Evolutionary conservation across 2,888 invertebrate species (phyloP), one percentile per base, ranked within the genome.

Genomic region (Lycocerus yunnanus): DNA sequence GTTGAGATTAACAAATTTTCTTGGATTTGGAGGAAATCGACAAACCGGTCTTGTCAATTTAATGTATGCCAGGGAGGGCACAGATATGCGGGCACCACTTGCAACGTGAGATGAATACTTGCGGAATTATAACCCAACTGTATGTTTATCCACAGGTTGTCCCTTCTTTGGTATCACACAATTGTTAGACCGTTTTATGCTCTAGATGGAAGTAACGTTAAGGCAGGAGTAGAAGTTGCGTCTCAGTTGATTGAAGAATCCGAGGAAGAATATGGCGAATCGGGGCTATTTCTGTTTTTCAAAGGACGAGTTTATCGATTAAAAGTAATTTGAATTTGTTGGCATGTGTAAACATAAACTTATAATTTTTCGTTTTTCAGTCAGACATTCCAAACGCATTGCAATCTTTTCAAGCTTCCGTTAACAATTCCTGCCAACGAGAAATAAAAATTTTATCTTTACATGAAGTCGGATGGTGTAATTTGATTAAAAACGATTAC

Each of bases 171-270:
- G 92, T 93, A 92, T 82, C 92, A 92, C 81, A 92, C 92, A 14
- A 91, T 92, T 59, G 90, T 92, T 4, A 87, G 91, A 71, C 93
- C 93, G 58, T 91, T 92, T 83, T 92, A 92, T 83, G 90, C 91
- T 2, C 86, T 92, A 11, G 92, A 93, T 82, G 92, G 91, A 4
- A 88, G 87, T 20, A 90, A 91, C 80, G 88, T 91, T 2, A 87
- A 88, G 80, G 90, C 91, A 15, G 92, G 92, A 9, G 89, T 90
- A 0, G 86, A 88, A 61, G 88, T 88, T 3, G 90, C 91, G 0
- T 86, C 87, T 75, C 83, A 87, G 72, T 84, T 92, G 21, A 87
- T 91, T 76, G 82, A 88, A 71, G 89, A 92, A 85, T 88, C 88
- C 27, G 84, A 89, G 82, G 79, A 85, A 71, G 88, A 91, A 78